Evolutionary conservation across 2,113 vertebrate species (phyloP).

Genomic region (Procavia capensis): DNA sequence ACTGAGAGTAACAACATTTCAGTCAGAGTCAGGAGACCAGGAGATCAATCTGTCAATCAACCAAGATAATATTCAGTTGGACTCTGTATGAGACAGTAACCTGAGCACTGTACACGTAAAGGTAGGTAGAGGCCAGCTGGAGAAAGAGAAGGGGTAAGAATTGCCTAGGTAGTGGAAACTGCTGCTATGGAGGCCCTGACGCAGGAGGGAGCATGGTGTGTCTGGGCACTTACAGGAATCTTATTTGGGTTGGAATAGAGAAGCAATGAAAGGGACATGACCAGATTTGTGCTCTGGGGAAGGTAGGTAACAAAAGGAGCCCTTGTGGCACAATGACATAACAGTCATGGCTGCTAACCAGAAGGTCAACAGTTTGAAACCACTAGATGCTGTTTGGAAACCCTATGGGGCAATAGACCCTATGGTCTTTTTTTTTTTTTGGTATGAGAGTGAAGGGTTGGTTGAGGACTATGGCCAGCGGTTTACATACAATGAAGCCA

Average conservation of each 20-base stretch:
- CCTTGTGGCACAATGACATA: no score
- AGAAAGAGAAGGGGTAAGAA: no score
- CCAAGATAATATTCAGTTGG: accelerated
- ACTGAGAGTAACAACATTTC: not conserved
- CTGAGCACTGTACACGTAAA: not conserved
- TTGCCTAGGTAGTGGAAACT: not conserved
- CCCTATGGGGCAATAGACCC: no score
- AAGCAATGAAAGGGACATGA: not conserved
- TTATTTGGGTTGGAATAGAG: not conserved
- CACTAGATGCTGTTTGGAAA: no score
- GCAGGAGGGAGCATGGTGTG: not conserved
- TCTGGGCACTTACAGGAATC: not conserved
- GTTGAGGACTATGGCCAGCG: constrained; percentile 46
- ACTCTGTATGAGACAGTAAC: not conserved
- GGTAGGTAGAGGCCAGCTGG: not conserved
- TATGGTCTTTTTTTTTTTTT: not conserved
- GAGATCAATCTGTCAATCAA: not conserved
- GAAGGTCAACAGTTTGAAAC: no score
- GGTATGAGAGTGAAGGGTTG: not conserved
- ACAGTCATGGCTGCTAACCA: no score
- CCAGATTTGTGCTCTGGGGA: not conserved
- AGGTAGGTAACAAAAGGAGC: not conserved
- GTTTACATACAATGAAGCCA: not conserved
- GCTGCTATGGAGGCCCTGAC: not conserved
- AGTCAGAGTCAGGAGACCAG: not conserved